phyloP scores from a whole-genome alignment of 2,797 vertebrate species.

The Emydoidea blandingii region DNA sequence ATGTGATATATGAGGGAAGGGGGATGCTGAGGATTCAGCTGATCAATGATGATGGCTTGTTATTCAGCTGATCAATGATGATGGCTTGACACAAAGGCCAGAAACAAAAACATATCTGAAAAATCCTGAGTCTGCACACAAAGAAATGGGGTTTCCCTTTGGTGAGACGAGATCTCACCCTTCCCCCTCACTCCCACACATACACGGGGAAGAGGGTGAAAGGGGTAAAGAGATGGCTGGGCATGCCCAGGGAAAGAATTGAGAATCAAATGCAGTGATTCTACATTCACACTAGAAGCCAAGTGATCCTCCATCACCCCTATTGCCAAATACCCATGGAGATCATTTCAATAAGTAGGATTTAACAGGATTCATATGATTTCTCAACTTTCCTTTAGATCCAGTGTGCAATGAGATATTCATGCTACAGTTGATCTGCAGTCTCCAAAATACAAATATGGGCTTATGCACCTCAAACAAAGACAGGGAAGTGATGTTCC shows the following conservation, averaged over 20 bases:
- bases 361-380: neutral
- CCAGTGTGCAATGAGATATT: neutral
- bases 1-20: neutral
- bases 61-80: too few relatives aligned
- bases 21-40: neutral
- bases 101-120: neutral
- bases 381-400: constrained; percentile 10
- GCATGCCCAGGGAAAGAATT: neutral
- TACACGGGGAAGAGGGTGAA: neutral
- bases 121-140: constrained; percentile 1
- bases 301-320: neutral
- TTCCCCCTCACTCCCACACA: neutral
- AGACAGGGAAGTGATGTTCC: neutral
- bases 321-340: neutral
- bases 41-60: too few relatives aligned
- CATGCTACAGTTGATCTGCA: neutral
- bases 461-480: neutral
- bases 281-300: neutral
- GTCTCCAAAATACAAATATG: neutral
- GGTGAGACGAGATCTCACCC: neutral
- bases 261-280: neutral
- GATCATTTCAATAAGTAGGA: neutral
- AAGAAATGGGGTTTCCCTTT: neutral
- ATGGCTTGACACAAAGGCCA: neutral
- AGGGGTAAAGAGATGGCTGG: neutral